These are phyloP conservation scores for Hypomecis atomaria DNA, from an alignment of 2,888 invertebrate genomes.

Conservation along the genomic window DNA sequence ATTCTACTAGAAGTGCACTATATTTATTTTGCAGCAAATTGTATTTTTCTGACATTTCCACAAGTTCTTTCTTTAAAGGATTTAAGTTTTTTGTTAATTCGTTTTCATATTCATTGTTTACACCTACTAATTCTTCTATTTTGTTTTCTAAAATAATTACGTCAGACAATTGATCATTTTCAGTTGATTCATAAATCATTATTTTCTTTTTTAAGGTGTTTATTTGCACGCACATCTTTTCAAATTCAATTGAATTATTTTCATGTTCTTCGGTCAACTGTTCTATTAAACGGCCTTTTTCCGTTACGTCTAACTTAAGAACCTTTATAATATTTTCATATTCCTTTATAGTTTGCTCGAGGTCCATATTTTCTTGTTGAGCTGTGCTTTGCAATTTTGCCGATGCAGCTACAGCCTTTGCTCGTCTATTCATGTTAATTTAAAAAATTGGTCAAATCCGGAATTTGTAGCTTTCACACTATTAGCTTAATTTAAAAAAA, in stretches of 20 bases:
- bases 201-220: too few relatives aligned
- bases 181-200: too few relatives aligned
- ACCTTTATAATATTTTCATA: background rate
- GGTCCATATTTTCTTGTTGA: background rate
- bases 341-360: background rate
- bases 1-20: background rate
- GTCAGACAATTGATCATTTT: background rate
- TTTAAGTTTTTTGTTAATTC: background rate
- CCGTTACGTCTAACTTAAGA: background rate
- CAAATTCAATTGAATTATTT: background rate
- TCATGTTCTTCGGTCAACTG: background rate
- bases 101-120: background rate
- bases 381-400: background rate
- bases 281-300: background rate
- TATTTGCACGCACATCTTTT: conserved; percentile 2
- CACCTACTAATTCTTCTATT: background rate
- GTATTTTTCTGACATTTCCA: background rate
- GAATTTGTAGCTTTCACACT: too few relatives aligned
- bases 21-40: background rate
- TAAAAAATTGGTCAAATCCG: too few relatives aligned
- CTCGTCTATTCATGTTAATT: background rate
- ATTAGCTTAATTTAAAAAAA: too few relatives aligned
- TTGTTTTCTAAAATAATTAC: background rate
- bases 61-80: background rate
- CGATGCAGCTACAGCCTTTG: background rate